A percentile compares a stretch with the other conserved stretches of the same genome.
These are phyloP conservation scores for Lycodopsis pacificus DNA, from an alignment of 2,797 vertebrate species.

Conservation along the genomic window DNA sequence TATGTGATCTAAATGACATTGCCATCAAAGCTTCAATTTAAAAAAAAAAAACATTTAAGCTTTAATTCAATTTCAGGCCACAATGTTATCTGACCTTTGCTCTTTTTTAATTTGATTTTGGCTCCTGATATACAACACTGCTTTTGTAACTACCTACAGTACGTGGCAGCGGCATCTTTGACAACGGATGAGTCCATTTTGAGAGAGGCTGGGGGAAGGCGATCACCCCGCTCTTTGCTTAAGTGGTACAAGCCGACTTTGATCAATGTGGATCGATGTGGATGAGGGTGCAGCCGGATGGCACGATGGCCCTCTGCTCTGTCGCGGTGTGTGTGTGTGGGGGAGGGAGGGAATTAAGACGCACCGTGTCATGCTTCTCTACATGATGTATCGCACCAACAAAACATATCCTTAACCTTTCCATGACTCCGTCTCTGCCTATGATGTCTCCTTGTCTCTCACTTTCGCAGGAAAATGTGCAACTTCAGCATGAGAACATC, in stretches of 20 bases:
- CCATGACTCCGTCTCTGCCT: slow-evolving; percentile 40
- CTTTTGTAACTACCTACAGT: not conserved
- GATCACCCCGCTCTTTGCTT: slow-evolving; percentile 51
- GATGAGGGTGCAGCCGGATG: slow-evolving; percentile 78
- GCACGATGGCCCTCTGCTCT: slow-evolving; percentile 61
- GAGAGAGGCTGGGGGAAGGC: slow-evolving; percentile 43
- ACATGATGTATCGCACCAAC: slow-evolving; percentile 41
- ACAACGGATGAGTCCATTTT: slow-evolving; percentile 32
- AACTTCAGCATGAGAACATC: slow-evolving; percentile 8
- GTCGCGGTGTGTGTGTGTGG: slow-evolving; percentile 32
- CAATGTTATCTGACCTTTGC: not conserved
- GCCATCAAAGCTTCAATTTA: not conserved
- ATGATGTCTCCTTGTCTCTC: slow-evolving; percentile 21
- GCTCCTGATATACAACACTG: slow-evolving; percentile 1
- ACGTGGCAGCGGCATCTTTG: not conserved
- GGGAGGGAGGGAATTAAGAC: slow-evolving; percentile 57
- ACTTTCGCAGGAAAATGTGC: not conserved
- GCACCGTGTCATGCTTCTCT: slow-evolving; percentile 58
- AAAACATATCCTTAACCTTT: slow-evolving; percentile 57
- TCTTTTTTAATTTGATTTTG: slow-evolving; percentile 9
- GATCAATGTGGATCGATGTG: slow-evolving; percentile 79
- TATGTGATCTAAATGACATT: slow-evolving; percentile 16
- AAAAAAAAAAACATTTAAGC: slow-evolving; percentile 14
- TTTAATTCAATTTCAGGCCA: not conserved
- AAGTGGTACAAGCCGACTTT: slow-evolving; percentile 76